Conservation (phyloP, 2,113 vertebrate species). For the Pongo abelii region DNA sequence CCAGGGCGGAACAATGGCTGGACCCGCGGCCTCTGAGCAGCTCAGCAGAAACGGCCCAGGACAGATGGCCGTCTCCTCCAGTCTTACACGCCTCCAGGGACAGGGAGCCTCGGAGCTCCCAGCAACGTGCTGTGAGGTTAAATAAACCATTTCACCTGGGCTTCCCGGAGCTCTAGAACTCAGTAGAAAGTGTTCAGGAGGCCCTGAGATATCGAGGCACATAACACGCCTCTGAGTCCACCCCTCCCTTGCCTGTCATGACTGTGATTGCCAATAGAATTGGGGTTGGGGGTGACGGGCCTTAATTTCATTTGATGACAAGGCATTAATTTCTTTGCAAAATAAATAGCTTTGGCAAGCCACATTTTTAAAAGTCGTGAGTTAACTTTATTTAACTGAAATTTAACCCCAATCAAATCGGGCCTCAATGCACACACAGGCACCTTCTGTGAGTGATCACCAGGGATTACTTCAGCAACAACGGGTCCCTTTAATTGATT, state of each 20-base stretch:
- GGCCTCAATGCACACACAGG: rapidly evolving
- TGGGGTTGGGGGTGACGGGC: rapidly evolving
- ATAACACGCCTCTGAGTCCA: rapidly evolving
- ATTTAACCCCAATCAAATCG: not conserved
- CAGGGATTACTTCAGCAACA: too few relatives aligned
- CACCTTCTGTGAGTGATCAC: not conserved
- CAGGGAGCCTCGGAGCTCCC: not conserved
- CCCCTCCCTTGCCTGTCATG: not conserved
- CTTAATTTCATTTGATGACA: not conserved
- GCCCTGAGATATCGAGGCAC: rapidly evolving
- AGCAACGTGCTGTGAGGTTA: rapidly evolving
- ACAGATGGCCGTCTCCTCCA: not conserved
- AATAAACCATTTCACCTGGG: not conserved
- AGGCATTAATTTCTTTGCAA: not conserved
- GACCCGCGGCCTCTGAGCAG: rapidly evolving
- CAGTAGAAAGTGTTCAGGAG: not conserved
- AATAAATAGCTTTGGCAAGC: not conserved
- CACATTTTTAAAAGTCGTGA: not conserved
- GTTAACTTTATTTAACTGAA: not conserved
- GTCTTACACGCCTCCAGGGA: rapidly evolving
- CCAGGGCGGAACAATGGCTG: not conserved
- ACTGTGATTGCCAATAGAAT: not conserved
- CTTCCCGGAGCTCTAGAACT: not conserved
- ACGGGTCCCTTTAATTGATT: not conserved
- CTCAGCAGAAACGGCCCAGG: not conserved